phyloP scores from a whole-genome alignment of 2,113 vertebrate genomes.

The Gila orcuttii region DNA sequence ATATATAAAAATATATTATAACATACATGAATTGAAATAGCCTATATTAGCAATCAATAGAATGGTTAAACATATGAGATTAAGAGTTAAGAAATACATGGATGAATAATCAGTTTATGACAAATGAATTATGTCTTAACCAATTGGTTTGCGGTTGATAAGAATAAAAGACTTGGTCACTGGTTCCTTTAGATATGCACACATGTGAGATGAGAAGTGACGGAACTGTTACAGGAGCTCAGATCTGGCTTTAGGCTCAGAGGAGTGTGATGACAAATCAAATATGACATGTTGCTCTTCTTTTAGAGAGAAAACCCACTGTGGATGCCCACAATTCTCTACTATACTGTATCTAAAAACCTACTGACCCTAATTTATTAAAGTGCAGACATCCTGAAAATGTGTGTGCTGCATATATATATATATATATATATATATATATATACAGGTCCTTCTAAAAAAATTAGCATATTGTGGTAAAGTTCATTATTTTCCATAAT shows the following conservation, averaged over 20 bases:
- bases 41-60: not conserved
- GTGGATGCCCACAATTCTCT: conserved; percentile 56
- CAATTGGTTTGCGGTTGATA: not conserved
- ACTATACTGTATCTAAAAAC: conserved; percentile 22
- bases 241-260: conserved; percentile 62
- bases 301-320: conserved; percentile 60
- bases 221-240: conserved; percentile 46
- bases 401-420: no score
- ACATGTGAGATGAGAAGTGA: conserved; percentile 49
- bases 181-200: conserved; percentile 18
- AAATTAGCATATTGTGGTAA: no score
- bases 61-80: not conserved
- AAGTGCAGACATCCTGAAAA: conserved; percentile 38
- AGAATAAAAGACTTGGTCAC: conserved; percentile 4
- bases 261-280: conserved; percentile 60
- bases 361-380: conserved; percentile 73
- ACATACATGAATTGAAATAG: no score
- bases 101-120: not conserved
- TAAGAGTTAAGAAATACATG: not conserved
- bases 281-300: conserved; percentile 67
- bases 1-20: no score
- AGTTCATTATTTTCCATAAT: no score
- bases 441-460: no score
- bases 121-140: not conserved
- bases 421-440: no score